These are phyloP conservation scores for Plecotus auritus DNA, from an alignment of 2,113 vertebrate genomes.

Conservation along the genomic window DNA sequence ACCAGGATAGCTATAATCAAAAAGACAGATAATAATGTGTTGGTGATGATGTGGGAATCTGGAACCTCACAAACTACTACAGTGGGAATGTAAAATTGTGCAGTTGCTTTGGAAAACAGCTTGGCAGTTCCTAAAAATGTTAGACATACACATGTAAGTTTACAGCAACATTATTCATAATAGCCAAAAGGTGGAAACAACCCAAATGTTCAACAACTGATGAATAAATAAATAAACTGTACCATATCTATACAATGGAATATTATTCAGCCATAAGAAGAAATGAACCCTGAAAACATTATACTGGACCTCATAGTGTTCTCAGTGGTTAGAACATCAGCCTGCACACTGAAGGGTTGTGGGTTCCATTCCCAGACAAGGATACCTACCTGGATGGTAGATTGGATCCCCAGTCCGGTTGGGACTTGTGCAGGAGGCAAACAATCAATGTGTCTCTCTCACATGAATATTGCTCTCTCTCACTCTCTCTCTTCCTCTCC, in stretches of 20 bases:
- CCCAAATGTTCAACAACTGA: background rate
- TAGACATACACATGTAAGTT: background rate
- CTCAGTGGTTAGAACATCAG: too few species aligned
- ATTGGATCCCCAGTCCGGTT: too few species aligned
- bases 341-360: too few species aligned
- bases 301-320: background rate
- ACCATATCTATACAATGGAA: background rate
- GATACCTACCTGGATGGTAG: too few species aligned
- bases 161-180: background rate
- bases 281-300: slow-evolving; percentile 11
- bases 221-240: background rate
- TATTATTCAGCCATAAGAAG: background rate
- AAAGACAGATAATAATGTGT: background rate
- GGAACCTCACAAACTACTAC: slow-evolving; percentile 1
- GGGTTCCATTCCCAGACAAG: too few species aligned
- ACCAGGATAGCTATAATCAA: background rate
- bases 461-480: too few species aligned
- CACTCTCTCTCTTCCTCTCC: too few species aligned
- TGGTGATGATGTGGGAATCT: background rate
- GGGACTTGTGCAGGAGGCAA: too few species aligned
- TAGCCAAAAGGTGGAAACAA: background rate
- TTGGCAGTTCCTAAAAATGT: background rate
- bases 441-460: too few species aligned
- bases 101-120: background rate
- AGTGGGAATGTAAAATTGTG: background rate